These are phyloP conservation scores for Macrobrachium nipponense DNA, from an alignment of 1,140 invertebrate species.

Conservation along the genomic window DNA sequence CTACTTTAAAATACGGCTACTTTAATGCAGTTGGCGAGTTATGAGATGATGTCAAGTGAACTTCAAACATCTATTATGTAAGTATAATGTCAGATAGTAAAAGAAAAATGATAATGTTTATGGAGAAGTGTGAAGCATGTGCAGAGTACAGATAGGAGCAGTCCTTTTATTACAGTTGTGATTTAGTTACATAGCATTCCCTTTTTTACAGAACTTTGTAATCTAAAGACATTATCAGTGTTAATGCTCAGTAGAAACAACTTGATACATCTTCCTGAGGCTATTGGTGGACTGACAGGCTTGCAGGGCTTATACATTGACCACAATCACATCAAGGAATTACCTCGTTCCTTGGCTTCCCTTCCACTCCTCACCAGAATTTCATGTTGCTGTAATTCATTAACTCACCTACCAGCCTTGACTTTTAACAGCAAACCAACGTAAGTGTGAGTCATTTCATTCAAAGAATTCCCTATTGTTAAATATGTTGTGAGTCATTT, in stretches of 20 bases:
- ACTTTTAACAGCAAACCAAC: slow-evolving; percentile 22
- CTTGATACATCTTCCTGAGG: slow-evolving; percentile 10
- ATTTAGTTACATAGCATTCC: background rate
- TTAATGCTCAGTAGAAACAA: slow-evolving; percentile 27
- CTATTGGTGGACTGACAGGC: slow-evolving; percentile 16
- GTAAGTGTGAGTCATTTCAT: background rate
- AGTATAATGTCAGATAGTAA: no score
- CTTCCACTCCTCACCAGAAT: slow-evolving; percentile 26
- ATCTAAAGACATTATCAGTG: slow-evolving; percentile 10
- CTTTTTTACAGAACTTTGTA: slow-evolving; percentile 27
- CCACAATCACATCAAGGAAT: slow-evolving; percentile 25
- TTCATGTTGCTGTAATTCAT: slow-evolving; percentile 24
- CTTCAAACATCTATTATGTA: no score
- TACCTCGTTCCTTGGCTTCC: slow-evolving; percentile 11
- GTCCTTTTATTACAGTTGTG: no score
- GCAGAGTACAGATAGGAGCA: no score
- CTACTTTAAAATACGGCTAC: no score
- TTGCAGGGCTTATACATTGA: slow-evolving; percentile 28
- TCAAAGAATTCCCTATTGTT: no score
- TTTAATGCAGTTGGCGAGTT: no score
- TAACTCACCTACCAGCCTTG: slow-evolving; percentile 22
- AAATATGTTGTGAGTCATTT: background rate
- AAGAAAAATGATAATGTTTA: no score
- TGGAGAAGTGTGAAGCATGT: no score
- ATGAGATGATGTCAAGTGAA: no score